Conservation (phyloP, 2,113 vertebrate species). For the Tautogolabrus adspersus region DNA sequence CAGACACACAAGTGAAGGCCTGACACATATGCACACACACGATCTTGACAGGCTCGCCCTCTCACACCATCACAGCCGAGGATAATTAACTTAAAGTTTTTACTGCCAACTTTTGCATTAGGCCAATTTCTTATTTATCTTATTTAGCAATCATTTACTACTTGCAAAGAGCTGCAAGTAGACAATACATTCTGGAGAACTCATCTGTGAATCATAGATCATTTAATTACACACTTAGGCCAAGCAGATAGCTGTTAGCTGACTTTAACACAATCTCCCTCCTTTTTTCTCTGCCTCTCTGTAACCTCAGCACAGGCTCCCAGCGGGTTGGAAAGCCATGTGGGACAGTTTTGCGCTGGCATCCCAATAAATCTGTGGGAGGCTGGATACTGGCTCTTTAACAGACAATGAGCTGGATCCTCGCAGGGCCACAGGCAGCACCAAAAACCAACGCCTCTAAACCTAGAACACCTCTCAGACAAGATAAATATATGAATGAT, state of each 20-base stretch:
- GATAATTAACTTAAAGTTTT: constrained; percentile 48
- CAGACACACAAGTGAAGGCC: constrained; percentile 28
- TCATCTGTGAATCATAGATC: constrained; percentile 57
- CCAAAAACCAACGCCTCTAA: constrained; percentile 33
- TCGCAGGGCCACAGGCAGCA: constrained; percentile 63
- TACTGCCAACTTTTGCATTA: constrained; percentile 3
- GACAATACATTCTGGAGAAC: constrained; percentile 37
- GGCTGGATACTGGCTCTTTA: constrained; percentile 73
- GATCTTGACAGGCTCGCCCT: constrained; percentile 14
- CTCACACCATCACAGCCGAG: constrained; percentile 47
- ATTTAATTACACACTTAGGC: constrained; percentile 37
- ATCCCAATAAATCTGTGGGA: constrained; percentile 83
- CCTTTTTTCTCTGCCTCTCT: constrained; percentile 48
- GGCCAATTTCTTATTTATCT: background rate
- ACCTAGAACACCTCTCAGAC: constrained; percentile 24
- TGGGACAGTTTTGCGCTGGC: constrained; percentile 84
- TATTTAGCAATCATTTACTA: constrained; percentile 31
- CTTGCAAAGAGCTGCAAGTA: constrained; percentile 9
- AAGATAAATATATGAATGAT: background rate
- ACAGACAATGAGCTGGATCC: constrained; percentile 72
- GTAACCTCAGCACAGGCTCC: constrained; percentile 70
- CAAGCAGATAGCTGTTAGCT: constrained; percentile 53
- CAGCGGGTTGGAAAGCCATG: constrained; percentile 74
- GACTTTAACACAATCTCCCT: constrained; percentile 58
- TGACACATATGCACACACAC: constrained; percentile 23